These are phyloP conservation scores for Eristalis pertinax DNA, from an alignment of 2,888 invertebrate genomes.

Conservation along the genomic window DNA sequence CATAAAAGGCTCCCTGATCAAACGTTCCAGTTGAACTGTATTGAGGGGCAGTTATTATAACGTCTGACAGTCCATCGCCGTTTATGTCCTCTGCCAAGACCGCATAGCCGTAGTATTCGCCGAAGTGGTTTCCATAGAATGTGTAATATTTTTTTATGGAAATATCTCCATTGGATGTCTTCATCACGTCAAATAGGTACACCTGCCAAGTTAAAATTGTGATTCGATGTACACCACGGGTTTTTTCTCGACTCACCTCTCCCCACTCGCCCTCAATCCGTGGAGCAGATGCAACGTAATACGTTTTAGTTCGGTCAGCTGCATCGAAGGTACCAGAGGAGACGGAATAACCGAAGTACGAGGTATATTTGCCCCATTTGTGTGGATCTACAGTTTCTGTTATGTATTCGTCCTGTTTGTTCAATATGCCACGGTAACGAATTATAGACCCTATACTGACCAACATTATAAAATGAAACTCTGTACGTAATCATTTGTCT, in stretches of 20 bases:
- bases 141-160: constrained; percentile 77
- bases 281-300: constrained; percentile 80
- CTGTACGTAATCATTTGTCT: too few relatives aligned
- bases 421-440: constrained; percentile 75
- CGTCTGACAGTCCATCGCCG: constrained; percentile 84
- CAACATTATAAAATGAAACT: background rate
- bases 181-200: constrained; percentile 78
- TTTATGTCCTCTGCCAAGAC: constrained; percentile 85
- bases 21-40: constrained; percentile 78
- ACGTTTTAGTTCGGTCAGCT: constrained; percentile 74
- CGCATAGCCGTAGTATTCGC: constrained; percentile 86
- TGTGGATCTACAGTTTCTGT: constrained; percentile 78
- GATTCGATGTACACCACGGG: background rate
- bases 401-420: constrained; percentile 75
- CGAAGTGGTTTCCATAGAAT: constrained; percentile 82
- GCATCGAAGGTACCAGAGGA: constrained; percentile 80
- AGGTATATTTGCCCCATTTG: constrained; percentile 77
- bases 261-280: constrained; percentile 80
- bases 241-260: constrained; percentile 74
- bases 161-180: constrained; percentile 55
- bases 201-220: constrained; percentile 71
- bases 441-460: constrained; percentile 76
- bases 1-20: constrained; percentile 81
- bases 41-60: constrained; percentile 86
- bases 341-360: constrained; percentile 81